These are phyloP conservation scores for Hyles lineata DNA, from an alignment of 2,888 invertebrate species.

Conservation along the genomic window DNA sequence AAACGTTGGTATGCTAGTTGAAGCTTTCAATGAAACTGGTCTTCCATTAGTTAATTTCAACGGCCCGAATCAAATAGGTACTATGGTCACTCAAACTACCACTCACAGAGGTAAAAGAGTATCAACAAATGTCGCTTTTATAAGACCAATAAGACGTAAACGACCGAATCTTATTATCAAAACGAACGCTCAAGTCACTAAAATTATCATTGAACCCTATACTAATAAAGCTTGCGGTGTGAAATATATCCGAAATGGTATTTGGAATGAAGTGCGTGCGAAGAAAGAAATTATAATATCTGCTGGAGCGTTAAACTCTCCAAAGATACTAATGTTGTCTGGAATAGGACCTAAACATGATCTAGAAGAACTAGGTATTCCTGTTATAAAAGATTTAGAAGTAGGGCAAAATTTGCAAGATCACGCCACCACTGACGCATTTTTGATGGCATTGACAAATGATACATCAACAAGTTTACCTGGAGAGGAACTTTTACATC, in stretches of 20 bases:
- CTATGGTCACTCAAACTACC: slow-evolving; percentile 86
- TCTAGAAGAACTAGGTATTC: slow-evolving; percentile 73
- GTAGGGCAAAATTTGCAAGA: slow-evolving; percentile 91
- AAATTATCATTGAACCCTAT: slow-evolving; percentile 80
- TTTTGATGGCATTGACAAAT: slow-evolving; percentile 82
- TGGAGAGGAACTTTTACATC: slow-evolving; percentile 60
- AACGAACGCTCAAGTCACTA: slow-evolving; percentile 81
- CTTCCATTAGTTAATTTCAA: slow-evolving; percentile 84
- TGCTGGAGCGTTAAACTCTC: slow-evolving; percentile 85
- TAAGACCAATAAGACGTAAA: slow-evolving; percentile 84
- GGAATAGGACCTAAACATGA: slow-evolving; percentile 86
- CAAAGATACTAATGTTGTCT: slow-evolving; percentile 86
- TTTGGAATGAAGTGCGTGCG: slow-evolving; percentile 57
- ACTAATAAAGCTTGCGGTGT: slow-evolving; percentile 61
- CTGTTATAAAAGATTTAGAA: slow-evolving; percentile 85
- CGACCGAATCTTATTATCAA: slow-evolving; percentile 77
- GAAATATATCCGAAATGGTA: slow-evolving; percentile 56
- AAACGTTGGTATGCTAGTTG: slow-evolving; percentile 80
- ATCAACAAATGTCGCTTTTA: slow-evolving; percentile 87
- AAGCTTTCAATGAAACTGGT: slow-evolving; percentile 86
- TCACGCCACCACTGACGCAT: slow-evolving; percentile 84
- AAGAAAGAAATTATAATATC: slow-evolving; percentile 86
- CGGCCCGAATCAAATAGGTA: slow-evolving; percentile 83
- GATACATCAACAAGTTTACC: slow-evolving; percentile 75
- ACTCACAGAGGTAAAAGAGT: slow-evolving; percentile 82